phyloP scores from a whole-genome alignment of 2,113 vertebrate genomes.

The Chascanopsetta lugubris region DNA sequence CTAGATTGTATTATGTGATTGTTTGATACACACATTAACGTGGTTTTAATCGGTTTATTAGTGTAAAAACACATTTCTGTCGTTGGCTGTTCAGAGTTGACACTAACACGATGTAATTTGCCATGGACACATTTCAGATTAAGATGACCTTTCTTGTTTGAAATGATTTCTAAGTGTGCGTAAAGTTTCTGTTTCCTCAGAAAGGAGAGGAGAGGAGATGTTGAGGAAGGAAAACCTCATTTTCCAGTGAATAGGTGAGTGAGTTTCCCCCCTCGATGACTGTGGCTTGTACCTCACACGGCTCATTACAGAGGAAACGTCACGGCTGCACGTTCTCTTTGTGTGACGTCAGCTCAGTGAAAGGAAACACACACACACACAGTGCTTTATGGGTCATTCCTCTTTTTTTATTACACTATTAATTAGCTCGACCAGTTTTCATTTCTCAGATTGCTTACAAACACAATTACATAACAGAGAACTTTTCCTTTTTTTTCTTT shows the following conservation, averaged over 20 bases:
- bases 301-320: constrained; percentile 5
- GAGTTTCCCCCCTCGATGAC: constrained; percentile 20
- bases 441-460: constrained; percentile 75
- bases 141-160: no score
- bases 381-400: constrained; percentile 78
- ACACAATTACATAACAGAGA: constrained; percentile 74
- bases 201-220: constrained; percentile 35
- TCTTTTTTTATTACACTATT: constrained; percentile 80
- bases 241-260: constrained; percentile 49
- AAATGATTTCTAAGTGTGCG: not conserved
- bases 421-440: constrained; percentile 75
- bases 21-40: not conserved
- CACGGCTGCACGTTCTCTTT: not conserved
- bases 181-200: constrained; percentile 70
- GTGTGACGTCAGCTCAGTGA: not conserved
- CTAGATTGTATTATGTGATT: not conserved
- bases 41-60: not conserved
- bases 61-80: no score
- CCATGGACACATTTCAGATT: no score
- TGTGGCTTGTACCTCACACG: constrained; percentile 36
- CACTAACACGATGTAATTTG: not conserved
- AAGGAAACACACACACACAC: constrained; percentile 31
- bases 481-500: constrained; percentile 52
- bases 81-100: not conserved
- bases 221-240: not conserved